These are phyloP conservation scores for Thymelicus lineola DNA, from an alignment of 2,888 invertebrate species.

Conservation along the genomic window DNA sequence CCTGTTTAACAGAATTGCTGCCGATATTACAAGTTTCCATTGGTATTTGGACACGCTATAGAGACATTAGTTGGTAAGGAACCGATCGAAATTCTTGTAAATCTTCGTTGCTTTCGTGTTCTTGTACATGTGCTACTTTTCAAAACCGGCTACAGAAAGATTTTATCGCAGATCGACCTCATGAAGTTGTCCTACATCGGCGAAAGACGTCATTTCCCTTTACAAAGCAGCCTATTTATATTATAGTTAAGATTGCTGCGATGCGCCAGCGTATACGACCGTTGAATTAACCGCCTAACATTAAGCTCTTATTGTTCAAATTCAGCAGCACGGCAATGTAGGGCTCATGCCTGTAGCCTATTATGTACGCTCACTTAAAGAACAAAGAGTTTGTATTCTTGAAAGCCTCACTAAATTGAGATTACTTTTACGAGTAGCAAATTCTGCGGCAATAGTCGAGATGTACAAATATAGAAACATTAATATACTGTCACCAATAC, in stretches of 20 bases:
- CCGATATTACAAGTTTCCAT: neutral
- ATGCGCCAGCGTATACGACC: slow-evolving; percentile 40
- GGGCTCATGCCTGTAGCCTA: slow-evolving; percentile 13
- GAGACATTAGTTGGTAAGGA: neutral
- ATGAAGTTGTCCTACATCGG: slow-evolving; percentile 28
- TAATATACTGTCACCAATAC: too few relatives aligned
- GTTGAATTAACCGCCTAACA: slow-evolving; percentile 35
- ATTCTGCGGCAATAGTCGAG: neutral
- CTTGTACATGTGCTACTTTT: neutral
- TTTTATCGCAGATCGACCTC: slow-evolving; percentile 26
- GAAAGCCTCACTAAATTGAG: slow-evolving; percentile 7
- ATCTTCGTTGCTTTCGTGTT: neutral
- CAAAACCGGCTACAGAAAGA: slow-evolving; percentile 10
- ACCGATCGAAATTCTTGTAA: neutral
- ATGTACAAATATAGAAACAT: too few relatives aligned
- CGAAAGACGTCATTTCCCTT: slow-evolving; percentile 21
- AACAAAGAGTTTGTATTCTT: slow-evolving; percentile 25
- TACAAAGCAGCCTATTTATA: slow-evolving; percentile 20
- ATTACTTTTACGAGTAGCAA: slow-evolving; percentile 5
- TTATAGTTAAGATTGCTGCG: slow-evolving; percentile 26
- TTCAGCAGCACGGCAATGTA: slow-evolving; percentile 24
- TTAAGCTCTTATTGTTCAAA: slow-evolving; percentile 29
- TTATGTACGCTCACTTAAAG: slow-evolving; percentile 21
- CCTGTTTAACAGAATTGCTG: slow-evolving; percentile 20
- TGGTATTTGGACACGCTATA: neutral